phyloP scores from a whole-genome alignment of 2,797 vertebrate genomes.

The Rhynchotus rufescens region DNA sequence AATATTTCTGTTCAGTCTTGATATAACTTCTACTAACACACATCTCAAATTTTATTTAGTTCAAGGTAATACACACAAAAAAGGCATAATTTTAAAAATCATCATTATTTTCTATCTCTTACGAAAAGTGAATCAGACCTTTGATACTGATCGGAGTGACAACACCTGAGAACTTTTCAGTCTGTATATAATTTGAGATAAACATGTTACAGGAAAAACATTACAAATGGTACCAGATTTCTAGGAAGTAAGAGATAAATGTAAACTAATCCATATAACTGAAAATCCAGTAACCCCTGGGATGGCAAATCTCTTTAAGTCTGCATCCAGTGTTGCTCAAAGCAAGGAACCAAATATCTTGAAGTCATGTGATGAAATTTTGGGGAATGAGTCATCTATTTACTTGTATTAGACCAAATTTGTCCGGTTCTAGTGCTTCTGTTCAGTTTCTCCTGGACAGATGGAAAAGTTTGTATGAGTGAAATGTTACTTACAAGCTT shows the following conservation, averaged over 20 bases:
- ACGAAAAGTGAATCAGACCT: not conserved
- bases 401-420: not conserved
- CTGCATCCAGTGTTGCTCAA: not conserved
- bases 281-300: not conserved
- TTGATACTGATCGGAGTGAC: not conserved
- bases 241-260: not conserved
- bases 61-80: not conserved
- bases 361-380: not conserved
- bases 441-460: not conserved
- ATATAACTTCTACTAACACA: not conserved
- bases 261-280: not conserved
- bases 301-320: not conserved
- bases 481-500: not conserved
- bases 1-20: not conserved
- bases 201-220: not conserved
- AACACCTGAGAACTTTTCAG: not conserved
- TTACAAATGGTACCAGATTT: not conserved
- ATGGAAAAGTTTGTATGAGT: not conserved
- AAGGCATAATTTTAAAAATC: not conserved
- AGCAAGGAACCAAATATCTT: not conserved
- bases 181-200: not conserved
- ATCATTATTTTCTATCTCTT: not conserved
- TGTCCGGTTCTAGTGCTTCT: not conserved
- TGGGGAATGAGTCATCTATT: not conserved
- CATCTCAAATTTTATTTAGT: not conserved